Evolutionary conservation across 2,113 vertebrate genomes (phyloP).

Genomic region (Grus americana): DNA sequence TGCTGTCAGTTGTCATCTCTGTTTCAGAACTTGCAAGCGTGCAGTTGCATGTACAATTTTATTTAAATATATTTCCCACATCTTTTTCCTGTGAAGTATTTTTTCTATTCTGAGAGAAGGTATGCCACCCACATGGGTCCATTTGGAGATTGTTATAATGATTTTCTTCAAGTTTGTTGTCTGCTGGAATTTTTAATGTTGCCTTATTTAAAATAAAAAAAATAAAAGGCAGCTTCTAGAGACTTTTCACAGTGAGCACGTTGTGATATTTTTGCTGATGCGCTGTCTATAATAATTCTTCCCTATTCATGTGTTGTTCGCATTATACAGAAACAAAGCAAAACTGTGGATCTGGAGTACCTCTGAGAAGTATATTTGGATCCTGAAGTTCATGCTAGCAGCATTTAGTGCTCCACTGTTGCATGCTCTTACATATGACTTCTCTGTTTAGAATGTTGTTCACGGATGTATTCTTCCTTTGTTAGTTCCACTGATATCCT

Average conservation of each 20-base stretch:
- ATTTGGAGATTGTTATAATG: not conserved
- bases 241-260: not conserved
- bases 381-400: not conserved
- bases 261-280: not conserved
- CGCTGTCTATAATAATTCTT: not conserved
- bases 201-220: not conserved
- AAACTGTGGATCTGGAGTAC: not conserved
- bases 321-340: not conserved
- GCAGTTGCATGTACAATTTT: not conserved
- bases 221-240: not conserved
- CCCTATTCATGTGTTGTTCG: rapidly evolving
- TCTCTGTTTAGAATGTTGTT: not conserved
- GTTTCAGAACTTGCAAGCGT: not conserved
- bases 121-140: not conserved
- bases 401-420: not conserved
- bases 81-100: not conserved
- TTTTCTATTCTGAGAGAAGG: not conserved
- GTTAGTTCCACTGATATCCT: not conserved
- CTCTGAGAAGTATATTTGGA: not conserved
- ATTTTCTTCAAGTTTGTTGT: not conserved
- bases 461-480: not conserved
- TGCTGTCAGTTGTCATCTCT: not conserved
- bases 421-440: not conserved
- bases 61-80: not conserved
- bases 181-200: not conserved